These are phyloP conservation scores for Numenius phaeopus DNA, from an alignment of 2,797 vertebrate genomes.

Conservation along the genomic window DNA sequence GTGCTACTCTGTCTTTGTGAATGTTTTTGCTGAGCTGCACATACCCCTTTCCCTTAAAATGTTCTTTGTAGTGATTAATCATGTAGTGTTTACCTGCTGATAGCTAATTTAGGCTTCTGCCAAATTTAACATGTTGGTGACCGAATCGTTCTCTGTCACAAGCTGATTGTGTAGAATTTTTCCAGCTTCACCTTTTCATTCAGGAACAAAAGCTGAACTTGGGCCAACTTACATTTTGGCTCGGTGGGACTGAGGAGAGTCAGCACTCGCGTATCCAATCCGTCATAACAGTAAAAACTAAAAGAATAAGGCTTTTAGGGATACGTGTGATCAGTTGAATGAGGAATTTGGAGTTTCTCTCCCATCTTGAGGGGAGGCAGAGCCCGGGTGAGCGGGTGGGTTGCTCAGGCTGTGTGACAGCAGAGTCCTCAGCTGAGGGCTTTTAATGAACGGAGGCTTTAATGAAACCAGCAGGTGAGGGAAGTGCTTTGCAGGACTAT, in stretches of 20 bases:
- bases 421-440: neutral
- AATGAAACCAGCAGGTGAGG: neutral
- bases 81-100: neutral
- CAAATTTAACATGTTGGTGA: neutral
- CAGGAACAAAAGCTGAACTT: neutral
- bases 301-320: neutral
- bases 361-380: neutral
- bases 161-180: neutral
- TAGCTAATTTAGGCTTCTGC: neutral
- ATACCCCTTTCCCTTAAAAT: neutral
- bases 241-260: neutral
- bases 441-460: neutral
- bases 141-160: neutral
- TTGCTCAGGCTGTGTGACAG: neutral
- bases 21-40: neutral
- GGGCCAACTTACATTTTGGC: neutral
- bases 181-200: neutral
- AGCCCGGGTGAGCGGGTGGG: rapidly evolving
- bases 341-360: neutral
- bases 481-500: neutral
- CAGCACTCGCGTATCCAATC: neutral
- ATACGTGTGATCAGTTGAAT: neutral
- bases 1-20: neutral
- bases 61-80: neutral
- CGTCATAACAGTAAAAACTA: neutral